phyloP scores from a whole-genome alignment of 2,113 vertebrate species.

The Sigmodon hispidus region DNA sequence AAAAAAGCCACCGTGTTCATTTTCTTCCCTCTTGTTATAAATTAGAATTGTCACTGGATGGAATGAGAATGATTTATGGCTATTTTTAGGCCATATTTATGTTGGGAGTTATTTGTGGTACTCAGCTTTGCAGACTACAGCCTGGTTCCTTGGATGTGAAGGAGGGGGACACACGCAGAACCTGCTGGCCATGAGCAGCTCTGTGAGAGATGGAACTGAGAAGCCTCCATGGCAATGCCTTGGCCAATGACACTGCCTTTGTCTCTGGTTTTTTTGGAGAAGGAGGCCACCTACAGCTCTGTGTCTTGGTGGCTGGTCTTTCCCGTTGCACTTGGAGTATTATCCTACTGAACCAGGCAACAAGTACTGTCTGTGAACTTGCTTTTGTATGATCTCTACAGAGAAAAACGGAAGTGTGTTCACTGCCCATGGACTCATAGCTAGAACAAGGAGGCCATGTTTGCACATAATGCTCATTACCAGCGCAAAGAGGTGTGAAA shows the following conservation, averaged over 20 bases:
- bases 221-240: not conserved
- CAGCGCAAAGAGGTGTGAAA: rapidly evolving
- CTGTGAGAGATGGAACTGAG: rapidly evolving
- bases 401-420: not conserved
- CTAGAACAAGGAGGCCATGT: not conserved
- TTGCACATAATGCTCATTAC: rapidly evolving
- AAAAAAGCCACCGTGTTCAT: not conserved
- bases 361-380: rapidly evolving
- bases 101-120: constrained; percentile 47
- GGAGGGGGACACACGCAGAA: not conserved
- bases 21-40: constrained; percentile 54
- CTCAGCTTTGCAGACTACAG: not conserved
- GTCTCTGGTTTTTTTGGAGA: not conserved
- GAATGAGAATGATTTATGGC: constrained; percentile 37
- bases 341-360: not conserved
- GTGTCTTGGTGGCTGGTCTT: too few relatives aligned
- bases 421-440: not conserved
- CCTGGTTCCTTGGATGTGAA: not conserved
- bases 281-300: rapidly evolving
- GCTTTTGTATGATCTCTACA: not conserved
- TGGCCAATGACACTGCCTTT: rapidly evolving
- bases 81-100: constrained; percentile 58
- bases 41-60: constrained; percentile 59
- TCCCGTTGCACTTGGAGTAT: rapidly evolving
- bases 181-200: rapidly evolving